Evolutionary conservation across 1,140 invertebrate species (phyloP), one percentile per base, ranked within the genome.

Genomic region (Diabrotica undecimpunctata): DNA sequence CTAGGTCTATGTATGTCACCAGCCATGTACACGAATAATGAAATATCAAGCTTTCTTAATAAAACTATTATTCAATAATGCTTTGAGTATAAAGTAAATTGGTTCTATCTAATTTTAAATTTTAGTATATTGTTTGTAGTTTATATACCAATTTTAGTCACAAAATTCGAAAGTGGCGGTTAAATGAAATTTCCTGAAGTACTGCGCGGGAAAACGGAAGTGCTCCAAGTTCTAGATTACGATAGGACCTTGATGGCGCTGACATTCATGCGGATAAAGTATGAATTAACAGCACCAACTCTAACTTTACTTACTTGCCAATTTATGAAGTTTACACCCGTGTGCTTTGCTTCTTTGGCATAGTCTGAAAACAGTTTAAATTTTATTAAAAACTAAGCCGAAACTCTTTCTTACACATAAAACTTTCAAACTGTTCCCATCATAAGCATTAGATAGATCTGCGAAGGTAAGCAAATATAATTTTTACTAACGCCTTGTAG

Each of bases 311-410:
- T 46, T 46, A 53, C 59, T 66, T 65, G 65, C 69, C 69, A 67
- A 65, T 61, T 70, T 65, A 66, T 72, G 59, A 73, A 71, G 63
- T 69, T 66, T 71, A 66, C 66, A 71, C 64, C 64, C 50, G 61
- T 59, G 54, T 62, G 58, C 62, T 57, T 66, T 64, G 52, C 61
- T 66, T 65, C 50, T 57, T 8, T 36, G 57, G 36, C 54, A 41
- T 65, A 62, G 25, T 56, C 66, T 63, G 53, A 60, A 56, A 63
- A 59, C 54, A 36, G 51, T 62, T 39, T 51, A 54, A 36, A 54
- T 37, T 54, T 62, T 46, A 53, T 25, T 62, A 56, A 65, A 38
- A 62, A 68, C 63, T 38, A 25, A 36, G 51, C 38, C 63, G 39
- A 67, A 62, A 64, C 56, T 61, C 37, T 61, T 14, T 54, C 46